phyloP scores from a whole-genome alignment of 2,113 vertebrate genomes.

The Ochotona princeps region DNA sequence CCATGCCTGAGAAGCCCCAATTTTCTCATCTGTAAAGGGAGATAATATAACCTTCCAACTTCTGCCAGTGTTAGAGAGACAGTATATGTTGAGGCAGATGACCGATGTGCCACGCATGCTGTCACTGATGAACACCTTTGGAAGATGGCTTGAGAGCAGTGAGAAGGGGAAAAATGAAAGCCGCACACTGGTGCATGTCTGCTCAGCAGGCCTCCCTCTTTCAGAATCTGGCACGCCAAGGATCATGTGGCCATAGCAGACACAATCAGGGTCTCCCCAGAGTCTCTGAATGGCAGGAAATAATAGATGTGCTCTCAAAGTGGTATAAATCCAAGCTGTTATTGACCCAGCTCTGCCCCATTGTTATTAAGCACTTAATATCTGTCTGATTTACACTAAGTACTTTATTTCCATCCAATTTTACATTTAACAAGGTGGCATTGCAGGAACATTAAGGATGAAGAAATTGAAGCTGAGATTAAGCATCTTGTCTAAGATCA shows the following conservation, averaged over 20 bases:
- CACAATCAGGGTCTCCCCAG: background rate
- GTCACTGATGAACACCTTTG: background rate
- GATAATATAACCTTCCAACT: background rate
- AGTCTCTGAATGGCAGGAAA: background rate
- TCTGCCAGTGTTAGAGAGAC: background rate
- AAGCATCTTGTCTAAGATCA: background rate
- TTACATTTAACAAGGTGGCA: background rate
- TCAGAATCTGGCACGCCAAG: background rate
- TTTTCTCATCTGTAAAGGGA: background rate
- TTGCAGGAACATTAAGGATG: background rate
- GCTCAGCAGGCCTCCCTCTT: background rate
- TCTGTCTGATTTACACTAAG: background rate
- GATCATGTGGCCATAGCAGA: background rate
- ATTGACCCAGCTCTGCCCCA: background rate
- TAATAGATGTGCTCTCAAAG: background rate
- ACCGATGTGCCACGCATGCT: background rate
- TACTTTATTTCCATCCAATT: background rate
- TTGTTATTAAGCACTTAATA: background rate
- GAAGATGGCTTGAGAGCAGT: background rate
- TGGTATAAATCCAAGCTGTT: background rate
- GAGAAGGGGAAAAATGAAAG: background rate
- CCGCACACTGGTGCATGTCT: background rate
- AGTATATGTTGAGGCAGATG: too few species aligned
- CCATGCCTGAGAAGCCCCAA: background rate
- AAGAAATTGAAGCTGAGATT: conserved; percentile 34